Evolutionary conservation across 2,888 invertebrate species (phyloP), one percentile per base, ranked within the genome.

Genomic region (Polydrusus pterygomalis): DNA sequence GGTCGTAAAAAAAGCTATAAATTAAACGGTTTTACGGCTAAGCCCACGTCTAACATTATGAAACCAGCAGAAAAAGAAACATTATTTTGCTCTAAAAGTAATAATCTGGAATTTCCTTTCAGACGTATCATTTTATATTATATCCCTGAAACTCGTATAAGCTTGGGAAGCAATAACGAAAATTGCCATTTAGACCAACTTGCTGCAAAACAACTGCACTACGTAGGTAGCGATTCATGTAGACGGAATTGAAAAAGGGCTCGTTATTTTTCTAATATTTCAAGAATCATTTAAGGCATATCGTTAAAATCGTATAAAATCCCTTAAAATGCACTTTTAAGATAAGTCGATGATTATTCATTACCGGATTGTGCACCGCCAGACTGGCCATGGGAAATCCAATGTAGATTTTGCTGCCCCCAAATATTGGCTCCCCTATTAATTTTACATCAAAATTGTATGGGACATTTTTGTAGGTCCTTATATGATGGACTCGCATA

Each of bases 111-210:
- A 45, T 69, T 63, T 69, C 56, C 49, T 62, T 60, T 47, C 30
- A 54, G n/a, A 11, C 13, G 54, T 54, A 30, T 54, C 54, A 25
- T 74, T 62, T 49, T 68, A 40, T 54, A 60, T 73, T 65, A 73
- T 74, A 38, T 47, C 73, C 15, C 68, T 60, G 17, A 58, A 65
- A 73, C 30, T 60, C 73, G 38, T 67, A 68, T 68, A 67, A 74
- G 62, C 73, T 74, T 74, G 68, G 15, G 40, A 74, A 34, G 56
- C 62, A 49, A 51, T 74, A 74, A 74, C 73, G 38, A 54, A 51
- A 68, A 74, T 68, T 67, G 72, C 67, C 73, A 62, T 74, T 74
- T 74, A 62, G 68, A 54, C 68, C 73, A 74, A 54, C 68, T 74
- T 60, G 67, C 72, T 72, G 54, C 71, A 63, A 71, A 71, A 71